Conservation (phyloP, 2,888 invertebrate genomes). For the Papilio elwesi region DNA sequence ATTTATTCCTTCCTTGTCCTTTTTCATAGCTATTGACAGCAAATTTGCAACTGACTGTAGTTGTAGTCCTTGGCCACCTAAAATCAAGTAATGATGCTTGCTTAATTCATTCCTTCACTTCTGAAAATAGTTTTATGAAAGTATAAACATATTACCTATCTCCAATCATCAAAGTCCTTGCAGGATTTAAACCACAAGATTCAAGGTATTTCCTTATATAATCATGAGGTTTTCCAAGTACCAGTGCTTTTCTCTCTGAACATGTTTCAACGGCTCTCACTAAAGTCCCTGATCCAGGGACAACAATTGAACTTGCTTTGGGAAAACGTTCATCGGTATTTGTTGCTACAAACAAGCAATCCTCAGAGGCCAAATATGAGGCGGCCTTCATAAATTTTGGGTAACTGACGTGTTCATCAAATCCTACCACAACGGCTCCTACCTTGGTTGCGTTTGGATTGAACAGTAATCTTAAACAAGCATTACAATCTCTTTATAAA, state of each 20-base stretch:
- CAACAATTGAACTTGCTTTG: constrained; percentile 85
- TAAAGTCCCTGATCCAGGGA: constrained; percentile 93
- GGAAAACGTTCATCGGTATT: constrained; percentile 94
- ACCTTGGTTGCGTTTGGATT: too few relatives aligned
- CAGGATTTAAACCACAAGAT: constrained; percentile 89
- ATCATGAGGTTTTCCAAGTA: constrained; percentile 96
- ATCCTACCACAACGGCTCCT: constrained; percentile 97
- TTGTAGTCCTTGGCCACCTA: too few relatives aligned
- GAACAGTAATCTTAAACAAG: too few relatives aligned
- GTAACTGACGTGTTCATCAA: constrained; percentile 96
- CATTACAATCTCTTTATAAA: too few relatives aligned
- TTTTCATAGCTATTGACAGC: too few relatives aligned
- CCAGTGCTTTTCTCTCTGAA: constrained; percentile 89
- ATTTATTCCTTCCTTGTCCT: too few relatives aligned
- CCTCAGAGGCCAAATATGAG: constrained; percentile 91
- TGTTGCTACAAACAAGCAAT: constrained; percentile 94
- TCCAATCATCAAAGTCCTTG: constrained; percentile 95
- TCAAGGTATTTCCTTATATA: constrained; percentile 90
- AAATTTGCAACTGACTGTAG: too few relatives aligned
- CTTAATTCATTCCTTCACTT: too few relatives aligned
- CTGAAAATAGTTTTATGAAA: neutral
- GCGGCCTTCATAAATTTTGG: constrained; percentile 96
- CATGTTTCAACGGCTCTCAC: constrained; percentile 94
- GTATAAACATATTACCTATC: constrained; percentile 86
- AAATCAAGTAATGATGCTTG: too few relatives aligned